phyloP scores from a whole-genome alignment of 2,888 invertebrate genomes.

The Chrysopilus asiliformis region DNA sequence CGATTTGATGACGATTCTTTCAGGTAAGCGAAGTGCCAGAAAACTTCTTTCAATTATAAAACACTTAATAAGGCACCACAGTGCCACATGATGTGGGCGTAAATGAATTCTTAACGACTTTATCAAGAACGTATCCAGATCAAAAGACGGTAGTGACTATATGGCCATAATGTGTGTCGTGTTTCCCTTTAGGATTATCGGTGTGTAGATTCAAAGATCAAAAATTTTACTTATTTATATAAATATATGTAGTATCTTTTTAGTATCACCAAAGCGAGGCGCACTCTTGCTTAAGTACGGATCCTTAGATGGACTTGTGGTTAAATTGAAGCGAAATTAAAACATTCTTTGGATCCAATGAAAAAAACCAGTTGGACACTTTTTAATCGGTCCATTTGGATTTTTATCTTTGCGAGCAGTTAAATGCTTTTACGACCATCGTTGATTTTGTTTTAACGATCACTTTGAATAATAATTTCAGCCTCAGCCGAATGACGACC shows the following conservation, averaged over 20 bases:
- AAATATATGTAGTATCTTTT: too few relatives aligned
- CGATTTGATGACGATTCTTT: too few relatives aligned
- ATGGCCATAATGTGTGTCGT: too few relatives aligned
- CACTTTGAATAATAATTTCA: slow-evolving; percentile 8
- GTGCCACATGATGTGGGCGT: slow-evolving; percentile 9
- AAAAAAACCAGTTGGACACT: slow-evolving; percentile 12
- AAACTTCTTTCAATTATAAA: slow-evolving; percentile 8
- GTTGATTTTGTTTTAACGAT: slow-evolving; percentile 13
- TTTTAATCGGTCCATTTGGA: slow-evolving; percentile 14
- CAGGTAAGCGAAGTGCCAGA: slow-evolving; percentile 4
- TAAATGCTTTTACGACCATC: slow-evolving; percentile 13
- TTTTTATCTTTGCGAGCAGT: slow-evolving; percentile 14
- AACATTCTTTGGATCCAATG: slow-evolving; percentile 11
- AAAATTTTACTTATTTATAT: too few relatives aligned
- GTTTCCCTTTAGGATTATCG: too few relatives aligned
- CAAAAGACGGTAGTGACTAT: too few relatives aligned
- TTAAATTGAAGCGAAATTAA: too few relatives aligned
- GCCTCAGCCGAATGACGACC: too few relatives aligned
- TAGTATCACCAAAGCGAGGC: too few relatives aligned
- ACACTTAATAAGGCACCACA: slow-evolving; percentile 9
- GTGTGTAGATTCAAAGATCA: too few relatives aligned
- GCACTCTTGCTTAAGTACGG: too few relatives aligned
- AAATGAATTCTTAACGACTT: slow-evolving; percentile 12
- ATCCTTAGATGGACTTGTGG: too few relatives aligned
- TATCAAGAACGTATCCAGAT: slow-evolving; percentile 9